Base-by-base conservation (phyloP, 2,797 vertebrate genomes). In the Psittacula echo region DNA sequence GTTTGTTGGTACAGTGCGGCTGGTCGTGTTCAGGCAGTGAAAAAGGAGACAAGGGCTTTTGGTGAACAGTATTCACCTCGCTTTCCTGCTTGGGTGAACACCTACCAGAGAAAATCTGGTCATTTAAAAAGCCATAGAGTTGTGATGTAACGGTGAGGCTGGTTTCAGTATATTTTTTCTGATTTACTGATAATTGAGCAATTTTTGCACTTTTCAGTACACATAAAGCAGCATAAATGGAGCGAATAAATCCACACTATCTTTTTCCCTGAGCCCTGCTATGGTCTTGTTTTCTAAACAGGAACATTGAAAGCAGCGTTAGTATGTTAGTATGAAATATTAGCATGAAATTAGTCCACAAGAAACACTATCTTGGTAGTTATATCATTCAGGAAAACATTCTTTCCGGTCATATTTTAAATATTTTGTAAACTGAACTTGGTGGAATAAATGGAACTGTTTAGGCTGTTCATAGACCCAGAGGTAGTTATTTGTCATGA, bases 1-100 rank as follows among this genome's bases (percentile, higher is more conserved):
- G 0, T 21, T 30, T n/a, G 64, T 65, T 24, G 41, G n/a, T 45
- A 4, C 11, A 27, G 54, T 4, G 32, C 0, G 0, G 48, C 0
- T 27, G n/a, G n/a, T 41, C 2, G 0, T 9, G 18, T 17, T 21
- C n/a, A 10, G 41, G 58, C 48, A 56, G 41, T 17, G 9, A 32
- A 39, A 24, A 37, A 51, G 24, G 37, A 64, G n/a, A 41, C 1
- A 1, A 44, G 9, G n/a, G 14, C 10, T 50, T 7, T 3, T n/a
- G 10, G 30, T 5, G 9, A 48, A 54, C 34, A n/a, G 13, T 26
- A 32, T 67, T 91, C 51, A 9, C n/a, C 29, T 74, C 56, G n/a
- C 16, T 70, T 85, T 85, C 34, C 47, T 77, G 42, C 42, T 74
- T 62, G 13, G 18, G 51, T 50, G 39, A 54, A 39, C 20, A 39